These are phyloP conservation scores for Helogale parvula DNA, from an alignment of 2,113 vertebrate species.

Conservation along the genomic window DNA sequence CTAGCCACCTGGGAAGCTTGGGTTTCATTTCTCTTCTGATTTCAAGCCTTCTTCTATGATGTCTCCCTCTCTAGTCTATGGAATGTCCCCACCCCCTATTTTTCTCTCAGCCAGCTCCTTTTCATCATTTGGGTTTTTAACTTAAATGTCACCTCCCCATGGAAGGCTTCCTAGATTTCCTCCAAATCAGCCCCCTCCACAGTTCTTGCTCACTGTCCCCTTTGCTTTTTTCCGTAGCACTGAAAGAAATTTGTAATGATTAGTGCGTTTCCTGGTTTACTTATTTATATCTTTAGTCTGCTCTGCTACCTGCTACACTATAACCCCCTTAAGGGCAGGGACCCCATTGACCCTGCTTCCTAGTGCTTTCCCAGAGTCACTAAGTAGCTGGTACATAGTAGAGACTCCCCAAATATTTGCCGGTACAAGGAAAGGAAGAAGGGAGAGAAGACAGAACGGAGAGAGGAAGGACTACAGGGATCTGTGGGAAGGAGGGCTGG, in stretches of 20 bases:
- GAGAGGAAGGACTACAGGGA: background rate
- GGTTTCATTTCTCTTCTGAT: background rate
- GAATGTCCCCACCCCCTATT: background rate
- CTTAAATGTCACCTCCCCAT: background rate
- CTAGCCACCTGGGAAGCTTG: background rate
- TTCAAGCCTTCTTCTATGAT: background rate
- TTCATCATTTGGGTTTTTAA: background rate
- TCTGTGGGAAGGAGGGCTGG: fast-evolving
- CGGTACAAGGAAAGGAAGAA: no score
- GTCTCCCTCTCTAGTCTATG: background rate
- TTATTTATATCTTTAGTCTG: background rate
- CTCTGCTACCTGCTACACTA: background rate
- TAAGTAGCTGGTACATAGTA: background rate
- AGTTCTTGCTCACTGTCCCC: background rate
- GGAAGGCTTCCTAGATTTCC: background rate
- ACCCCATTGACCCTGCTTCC: no score
- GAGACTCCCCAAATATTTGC: background rate
- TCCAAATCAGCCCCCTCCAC: background rate
- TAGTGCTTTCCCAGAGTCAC: background rate
- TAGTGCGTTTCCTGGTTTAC: background rate
- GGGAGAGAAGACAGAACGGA: background rate
- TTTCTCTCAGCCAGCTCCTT: background rate
- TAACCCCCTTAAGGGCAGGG: background rate
- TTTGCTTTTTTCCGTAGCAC: background rate
- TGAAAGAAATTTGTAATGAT: background rate